Percentiles rank a stretch among this genome's conserved stretches.
Evolutionary conservation across 2,888 invertebrate genomes (phyloP).

Genomic region (Lasioglossum calceatum): DNA sequence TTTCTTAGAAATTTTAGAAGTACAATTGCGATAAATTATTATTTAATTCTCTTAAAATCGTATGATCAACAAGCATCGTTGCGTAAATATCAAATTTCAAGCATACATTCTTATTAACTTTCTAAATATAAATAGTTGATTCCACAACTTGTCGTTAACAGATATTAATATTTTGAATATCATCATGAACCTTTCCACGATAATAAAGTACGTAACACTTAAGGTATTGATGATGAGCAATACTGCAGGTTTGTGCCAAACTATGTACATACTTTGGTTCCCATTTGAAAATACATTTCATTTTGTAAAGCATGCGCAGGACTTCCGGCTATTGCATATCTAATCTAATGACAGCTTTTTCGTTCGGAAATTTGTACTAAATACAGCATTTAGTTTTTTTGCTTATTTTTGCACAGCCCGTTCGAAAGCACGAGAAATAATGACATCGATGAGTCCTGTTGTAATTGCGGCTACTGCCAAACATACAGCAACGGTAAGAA

Average conservation of each 20-base stretch:
- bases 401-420: constrained; percentile 46
- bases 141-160: not conserved
- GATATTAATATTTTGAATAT: not conserved
- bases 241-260: constrained; percentile 20
- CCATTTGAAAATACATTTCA: constrained; percentile 33
- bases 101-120: constrained; percentile 6
- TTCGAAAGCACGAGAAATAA: constrained; percentile 59
- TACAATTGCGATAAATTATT: not conserved
- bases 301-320: constrained; percentile 59
- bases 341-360: constrained; percentile 29
- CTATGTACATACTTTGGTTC: not conserved
- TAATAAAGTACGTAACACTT: constrained; percentile 16
- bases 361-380: constrained; percentile 58
- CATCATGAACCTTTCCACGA: not conserved
- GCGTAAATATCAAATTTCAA: not conserved
- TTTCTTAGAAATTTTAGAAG: not conserved
- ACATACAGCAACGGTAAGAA: constrained; percentile 93
- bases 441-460: constrained; percentile 87
- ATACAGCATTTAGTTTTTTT: constrained; percentile 22
- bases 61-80: not conserved
- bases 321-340: constrained; percentile 31
- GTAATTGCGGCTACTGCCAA: constrained; percentile 93
- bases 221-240: constrained; percentile 25
- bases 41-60: not conserved
- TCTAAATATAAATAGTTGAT: constrained; percentile 2